phyloP scores from a whole-genome alignment of 2,888 invertebrate genomes.

The Gari tellinella region DNA sequence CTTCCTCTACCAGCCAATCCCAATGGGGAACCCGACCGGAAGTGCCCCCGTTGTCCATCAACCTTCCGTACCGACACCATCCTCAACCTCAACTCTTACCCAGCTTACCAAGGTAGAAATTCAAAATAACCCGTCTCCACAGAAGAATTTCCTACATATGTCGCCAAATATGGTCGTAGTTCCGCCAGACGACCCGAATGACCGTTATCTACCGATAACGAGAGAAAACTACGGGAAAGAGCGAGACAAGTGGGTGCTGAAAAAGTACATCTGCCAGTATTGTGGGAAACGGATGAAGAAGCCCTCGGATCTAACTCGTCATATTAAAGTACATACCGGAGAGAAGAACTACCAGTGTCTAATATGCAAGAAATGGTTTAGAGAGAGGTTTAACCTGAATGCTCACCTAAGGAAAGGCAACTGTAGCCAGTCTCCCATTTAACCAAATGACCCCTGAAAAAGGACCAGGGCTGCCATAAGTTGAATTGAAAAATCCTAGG shows the following conservation, averaged over 20 bases:
- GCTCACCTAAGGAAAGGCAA: conserved; percentile 34
- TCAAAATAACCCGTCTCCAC: conserved; percentile 3
- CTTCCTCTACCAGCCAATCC: conserved; percentile 41
- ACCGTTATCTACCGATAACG: conserved; percentile 47
- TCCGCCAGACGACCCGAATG: conserved; percentile 40
- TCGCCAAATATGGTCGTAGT: conserved; percentile 40
- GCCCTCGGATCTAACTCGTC: conserved; percentile 46
- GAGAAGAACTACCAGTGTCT: conserved; percentile 45
- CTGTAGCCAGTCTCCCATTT: too few species aligned
- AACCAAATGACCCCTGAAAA: too few species aligned
- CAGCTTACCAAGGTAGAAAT: conserved; percentile 5
- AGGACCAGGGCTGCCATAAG: too few species aligned
- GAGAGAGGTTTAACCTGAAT: conserved; percentile 41
- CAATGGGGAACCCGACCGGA: conserved; percentile 10
- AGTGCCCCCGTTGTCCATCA: neutral
- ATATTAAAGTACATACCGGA: conserved; percentile 48
- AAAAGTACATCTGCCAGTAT: conserved; percentile 45
- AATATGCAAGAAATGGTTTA: conserved; percentile 37
- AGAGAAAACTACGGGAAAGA: conserved; percentile 56
- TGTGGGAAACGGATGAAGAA: conserved; percentile 52
- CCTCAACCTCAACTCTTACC: conserved; percentile 2
- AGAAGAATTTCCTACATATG: neutral
- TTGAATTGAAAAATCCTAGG: too few species aligned
- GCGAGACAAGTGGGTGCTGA: conserved; percentile 51
- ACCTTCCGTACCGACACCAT: neutral